Percentiles rank a stretch among this genome's conserved stretches.
These are phyloP conservation scores for Megalops cyprinoides DNA, from an alignment of 2,797 vertebrate species.

Conservation along the genomic window DNA sequence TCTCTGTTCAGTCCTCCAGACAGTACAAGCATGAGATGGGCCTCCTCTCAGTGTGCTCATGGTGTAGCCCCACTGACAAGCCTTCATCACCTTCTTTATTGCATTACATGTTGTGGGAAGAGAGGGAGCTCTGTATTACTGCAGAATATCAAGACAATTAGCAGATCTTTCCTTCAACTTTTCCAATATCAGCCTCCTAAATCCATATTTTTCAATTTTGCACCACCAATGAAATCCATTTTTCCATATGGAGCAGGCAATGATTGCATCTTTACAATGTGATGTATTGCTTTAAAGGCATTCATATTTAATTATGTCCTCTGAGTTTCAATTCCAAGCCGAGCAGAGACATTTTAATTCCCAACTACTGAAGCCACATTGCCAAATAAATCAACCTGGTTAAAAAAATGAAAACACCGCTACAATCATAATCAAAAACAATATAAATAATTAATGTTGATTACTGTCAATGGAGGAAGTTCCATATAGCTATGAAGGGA, in stretches of 20 bases:
- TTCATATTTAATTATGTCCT: not conserved
- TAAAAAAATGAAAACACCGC: not conserved
- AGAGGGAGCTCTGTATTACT: not conserved
- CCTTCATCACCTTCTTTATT: not conserved
- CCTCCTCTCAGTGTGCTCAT: not conserved
- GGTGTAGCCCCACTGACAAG: not conserved
- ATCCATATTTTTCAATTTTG: constrained; percentile 25
- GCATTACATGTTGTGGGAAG: not conserved
- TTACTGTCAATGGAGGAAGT: not conserved
- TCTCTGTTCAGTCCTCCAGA: too few species aligned
- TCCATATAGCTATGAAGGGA: not conserved
- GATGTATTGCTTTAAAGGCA: not conserved
- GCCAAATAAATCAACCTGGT: not conserved
- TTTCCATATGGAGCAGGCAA: not conserved
- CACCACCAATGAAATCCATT: constrained; percentile 11
- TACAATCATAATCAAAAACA: not conserved
- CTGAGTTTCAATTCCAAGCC: not conserved
- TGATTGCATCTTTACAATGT: not conserved
- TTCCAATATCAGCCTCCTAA: not conserved
- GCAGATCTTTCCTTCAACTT: constrained; percentile 1
- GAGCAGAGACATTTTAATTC: not conserved
- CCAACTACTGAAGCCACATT: not conserved
- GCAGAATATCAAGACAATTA: not conserved
- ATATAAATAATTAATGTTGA: not conserved
- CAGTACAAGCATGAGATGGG: too few species aligned